phyloP scores from a whole-genome alignment of 30 jellyfish, hydroid and myxozoan species.

The Chironex yamaguchii region DNA sequence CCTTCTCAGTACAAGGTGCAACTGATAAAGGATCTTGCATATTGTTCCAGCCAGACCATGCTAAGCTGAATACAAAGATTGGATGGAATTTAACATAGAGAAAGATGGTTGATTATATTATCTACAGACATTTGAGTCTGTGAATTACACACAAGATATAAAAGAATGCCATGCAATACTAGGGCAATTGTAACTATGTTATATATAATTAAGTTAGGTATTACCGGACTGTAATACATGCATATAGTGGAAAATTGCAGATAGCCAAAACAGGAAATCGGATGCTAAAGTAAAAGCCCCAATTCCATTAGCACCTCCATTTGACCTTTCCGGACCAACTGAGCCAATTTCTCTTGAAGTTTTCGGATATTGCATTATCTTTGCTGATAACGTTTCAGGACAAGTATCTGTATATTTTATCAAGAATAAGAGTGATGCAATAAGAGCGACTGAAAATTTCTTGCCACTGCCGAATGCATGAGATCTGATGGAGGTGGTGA shows the following conservation, averaged over 20 bases:
- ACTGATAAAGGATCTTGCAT: conserved; percentile 49
- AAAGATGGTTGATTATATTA: conserved; percentile 4
- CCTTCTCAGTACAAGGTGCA: conserved; percentile 70
- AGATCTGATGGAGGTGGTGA: no score
- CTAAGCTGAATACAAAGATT: conserved; percentile 20
- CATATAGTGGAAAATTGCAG: not conserved
- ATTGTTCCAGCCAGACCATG: conserved; percentile 11
- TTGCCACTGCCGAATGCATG: no score
- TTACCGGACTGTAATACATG: no score
- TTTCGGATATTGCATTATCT: conserved; percentile 7
- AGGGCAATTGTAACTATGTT: no score
- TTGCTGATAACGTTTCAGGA: conserved; percentile 19
- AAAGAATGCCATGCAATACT: not conserved
- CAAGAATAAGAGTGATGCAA: conserved; percentile 2
- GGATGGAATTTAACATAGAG: conserved; percentile 39
- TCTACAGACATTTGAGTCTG: conserved; percentile 19
- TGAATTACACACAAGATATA: not conserved
- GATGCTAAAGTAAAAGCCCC: conserved; percentile 26
- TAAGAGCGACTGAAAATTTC: conserved; percentile 20
- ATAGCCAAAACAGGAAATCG: not conserved
- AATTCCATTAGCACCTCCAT: conserved; percentile 12
- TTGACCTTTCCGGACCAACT: conserved; percentile 41
- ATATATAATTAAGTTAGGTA: no score
- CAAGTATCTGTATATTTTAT: not conserved
- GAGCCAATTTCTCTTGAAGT: conserved; percentile 35